Percentiles rank a stretch among this genome's conserved stretches.
phyloP scores from a whole-genome alignment of 2,888 invertebrate species.

The Poecilobothrus nobilitatus region DNA sequence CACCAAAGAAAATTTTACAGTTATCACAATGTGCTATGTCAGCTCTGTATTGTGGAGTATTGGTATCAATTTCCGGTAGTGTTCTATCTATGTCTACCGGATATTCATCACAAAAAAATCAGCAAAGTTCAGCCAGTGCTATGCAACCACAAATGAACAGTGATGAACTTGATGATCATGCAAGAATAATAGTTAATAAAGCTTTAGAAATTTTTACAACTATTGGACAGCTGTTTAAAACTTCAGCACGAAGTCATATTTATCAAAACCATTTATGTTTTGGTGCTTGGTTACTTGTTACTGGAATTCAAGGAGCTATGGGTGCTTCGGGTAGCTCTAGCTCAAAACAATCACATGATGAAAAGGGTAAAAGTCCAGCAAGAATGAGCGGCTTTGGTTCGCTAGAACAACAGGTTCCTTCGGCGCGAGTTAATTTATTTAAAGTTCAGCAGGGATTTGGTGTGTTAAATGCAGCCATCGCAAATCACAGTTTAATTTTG shows the following conservation, averaged over 20 bases:
- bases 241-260: slow-evolving; percentile 76
- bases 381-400: slow-evolving; percentile 36
- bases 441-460: slow-evolving; percentile 79
- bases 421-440: slow-evolving; percentile 56
- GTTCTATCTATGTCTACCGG: slow-evolving; percentile 51
- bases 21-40: slow-evolving; percentile 75
- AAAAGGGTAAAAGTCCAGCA: slow-evolving; percentile 36
- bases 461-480: slow-evolving; percentile 80
- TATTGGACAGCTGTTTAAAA: slow-evolving; percentile 70
- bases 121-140: slow-evolving; percentile 24
- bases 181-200: slow-evolving; percentile 77
- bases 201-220: slow-evolving; percentile 76
- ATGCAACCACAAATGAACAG: slow-evolving; percentile 41
- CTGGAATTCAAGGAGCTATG: slow-evolving; percentile 76
- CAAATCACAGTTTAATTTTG: slow-evolving; percentile 72
- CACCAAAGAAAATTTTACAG: slow-evolving; percentile 71
- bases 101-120: slow-evolving; percentile 51
- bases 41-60: slow-evolving; percentile 70
- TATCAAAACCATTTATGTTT: slow-evolving; percentile 84
- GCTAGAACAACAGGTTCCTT: slow-evolving; percentile 47
- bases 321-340: slow-evolving; percentile 56
- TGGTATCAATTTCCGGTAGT: slow-evolving; percentile 58
- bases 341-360: slow-evolving; percentile 39
- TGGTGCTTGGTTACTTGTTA: slow-evolving; percentile 79
- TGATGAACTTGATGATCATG: slow-evolving; percentile 74